phyloP scores from a whole-genome alignment of 30 jellyfish, hydroid and myxozoan genomes.

The Cassiopea andromeda region DNA sequence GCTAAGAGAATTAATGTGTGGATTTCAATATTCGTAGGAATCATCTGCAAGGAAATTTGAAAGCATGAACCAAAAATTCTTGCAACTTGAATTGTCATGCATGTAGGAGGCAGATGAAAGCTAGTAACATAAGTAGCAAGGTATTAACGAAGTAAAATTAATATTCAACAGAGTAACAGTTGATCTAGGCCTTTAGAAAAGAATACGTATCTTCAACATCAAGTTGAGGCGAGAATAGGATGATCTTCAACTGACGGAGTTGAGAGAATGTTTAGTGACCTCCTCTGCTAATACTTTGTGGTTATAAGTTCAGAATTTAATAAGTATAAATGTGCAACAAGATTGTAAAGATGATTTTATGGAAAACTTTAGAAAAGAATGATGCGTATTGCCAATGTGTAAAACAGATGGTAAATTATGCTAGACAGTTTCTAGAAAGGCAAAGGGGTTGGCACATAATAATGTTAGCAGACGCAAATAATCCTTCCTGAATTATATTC shows the following conservation, averaged over 20 bases:
- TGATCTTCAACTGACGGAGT: neutral
- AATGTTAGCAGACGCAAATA: neutral
- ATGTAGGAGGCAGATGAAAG: neutral
- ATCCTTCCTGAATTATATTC: neutral
- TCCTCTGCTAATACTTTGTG: too few relatives aligned
- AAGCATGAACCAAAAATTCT: neutral
- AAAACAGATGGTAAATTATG: neutral
- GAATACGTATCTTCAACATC: neutral
- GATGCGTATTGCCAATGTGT: neutral
- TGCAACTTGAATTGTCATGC: neutral
- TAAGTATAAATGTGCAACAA: too few relatives aligned
- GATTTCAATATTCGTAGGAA: constrained; percentile 22
- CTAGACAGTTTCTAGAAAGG: neutral
- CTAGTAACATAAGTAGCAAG: neutral
- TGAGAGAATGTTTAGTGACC: too few relatives aligned
- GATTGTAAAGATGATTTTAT: neutral
- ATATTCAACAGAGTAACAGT: neutral
- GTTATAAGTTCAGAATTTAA: too few relatives aligned
- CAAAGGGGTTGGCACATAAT: neutral
- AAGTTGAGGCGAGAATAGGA: neutral
- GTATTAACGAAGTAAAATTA: neutral
- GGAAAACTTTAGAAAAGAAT: neutral
- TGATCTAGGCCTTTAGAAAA: neutral
- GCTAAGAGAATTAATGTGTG: constrained; percentile 76
- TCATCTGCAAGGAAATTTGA: neutral